A percentile compares a stretch with the other conserved stretches of the same genome.
phyloP scores from a whole-genome alignment of 2,113 vertebrate genomes.

The Nycticryphes semicollaris region DNA sequence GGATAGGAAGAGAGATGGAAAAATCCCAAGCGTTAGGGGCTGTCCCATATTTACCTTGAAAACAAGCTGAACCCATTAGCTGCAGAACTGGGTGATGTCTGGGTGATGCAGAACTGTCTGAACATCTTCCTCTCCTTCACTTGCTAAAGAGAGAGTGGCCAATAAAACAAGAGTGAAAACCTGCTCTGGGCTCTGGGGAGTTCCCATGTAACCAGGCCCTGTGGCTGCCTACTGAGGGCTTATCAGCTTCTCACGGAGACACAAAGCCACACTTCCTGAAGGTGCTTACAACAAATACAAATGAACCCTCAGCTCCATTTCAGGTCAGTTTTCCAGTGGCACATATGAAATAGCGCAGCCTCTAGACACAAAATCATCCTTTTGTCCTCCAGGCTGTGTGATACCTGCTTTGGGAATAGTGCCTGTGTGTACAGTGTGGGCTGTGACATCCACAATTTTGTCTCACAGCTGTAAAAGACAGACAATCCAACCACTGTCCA shows the following conservation, averaged over 20 bases:
- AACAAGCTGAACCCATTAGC: background rate
- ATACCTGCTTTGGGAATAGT: background rate
- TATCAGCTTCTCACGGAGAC: background rate
- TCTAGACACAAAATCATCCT: background rate
- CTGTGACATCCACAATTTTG: background rate
- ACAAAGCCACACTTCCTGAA: background rate
- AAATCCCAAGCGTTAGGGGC: background rate
- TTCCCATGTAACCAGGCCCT: background rate
- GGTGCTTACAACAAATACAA: background rate
- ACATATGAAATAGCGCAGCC: background rate
- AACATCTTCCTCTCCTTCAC: background rate
- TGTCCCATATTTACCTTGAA: slow-evolving; percentile 2
- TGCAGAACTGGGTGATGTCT: background rate
- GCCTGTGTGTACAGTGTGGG: background rate
- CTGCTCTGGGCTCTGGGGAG: background rate
- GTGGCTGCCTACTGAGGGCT: background rate
- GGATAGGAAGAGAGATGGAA: background rate
- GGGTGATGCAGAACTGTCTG: background rate
- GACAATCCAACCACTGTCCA: background rate
- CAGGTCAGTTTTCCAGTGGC: background rate
- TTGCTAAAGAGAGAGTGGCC: background rate
- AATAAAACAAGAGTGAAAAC: background rate
- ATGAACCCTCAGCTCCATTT: background rate
- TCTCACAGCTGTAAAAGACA: background rate
- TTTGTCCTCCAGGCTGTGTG: background rate